A percentile compares a stretch with the other conserved stretches of the same genome.
Evolutionary conservation across 2,888 invertebrate species (phyloP).

Genomic region (Craniophora ligustri): DNA sequence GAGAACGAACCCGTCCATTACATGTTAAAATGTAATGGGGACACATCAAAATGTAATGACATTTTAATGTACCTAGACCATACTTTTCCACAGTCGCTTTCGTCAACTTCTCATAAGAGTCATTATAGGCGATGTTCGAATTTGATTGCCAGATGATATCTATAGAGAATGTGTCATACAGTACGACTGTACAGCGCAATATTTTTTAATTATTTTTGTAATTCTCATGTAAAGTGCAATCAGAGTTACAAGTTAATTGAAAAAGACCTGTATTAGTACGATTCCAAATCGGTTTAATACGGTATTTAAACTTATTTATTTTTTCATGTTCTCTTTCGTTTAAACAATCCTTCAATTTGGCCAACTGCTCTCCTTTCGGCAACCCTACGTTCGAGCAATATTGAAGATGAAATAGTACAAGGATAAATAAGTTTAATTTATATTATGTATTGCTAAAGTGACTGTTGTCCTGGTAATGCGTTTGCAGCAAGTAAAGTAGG

Average conservation of each 20-base stretch:
- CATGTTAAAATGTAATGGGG: constrained; percentile 23
- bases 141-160: too few relatives aligned
- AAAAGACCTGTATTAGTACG: too few relatives aligned
- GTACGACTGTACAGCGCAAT: too few relatives aligned
- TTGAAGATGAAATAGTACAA: constrained; percentile 60
- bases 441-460: constrained; percentile 64
- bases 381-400: constrained; percentile 5
- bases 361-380: too few relatives aligned
- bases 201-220: too few relatives aligned
- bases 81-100: constrained; percentile 26
- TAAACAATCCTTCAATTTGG: too few relatives aligned
- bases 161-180: too few relatives aligned
- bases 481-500: constrained; percentile 27
- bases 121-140: neutral
- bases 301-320: too few relatives aligned
- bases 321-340: too few relatives aligned
- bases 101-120: neutral
- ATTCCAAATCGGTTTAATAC: too few relatives aligned
- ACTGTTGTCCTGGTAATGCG: constrained; percentile 58
- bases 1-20: constrained; percentile 42
- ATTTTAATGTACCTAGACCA: constrained; percentile 45
- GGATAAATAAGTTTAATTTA: constrained; percentile 68
- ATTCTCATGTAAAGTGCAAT: too few relatives aligned
- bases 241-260: too few relatives aligned
- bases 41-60: constrained; percentile 43